These are phyloP conservation scores for Pachycephala philippinensis DNA, from an alignment of 2,113 vertebrate genomes.

Conservation along the genomic window DNA sequence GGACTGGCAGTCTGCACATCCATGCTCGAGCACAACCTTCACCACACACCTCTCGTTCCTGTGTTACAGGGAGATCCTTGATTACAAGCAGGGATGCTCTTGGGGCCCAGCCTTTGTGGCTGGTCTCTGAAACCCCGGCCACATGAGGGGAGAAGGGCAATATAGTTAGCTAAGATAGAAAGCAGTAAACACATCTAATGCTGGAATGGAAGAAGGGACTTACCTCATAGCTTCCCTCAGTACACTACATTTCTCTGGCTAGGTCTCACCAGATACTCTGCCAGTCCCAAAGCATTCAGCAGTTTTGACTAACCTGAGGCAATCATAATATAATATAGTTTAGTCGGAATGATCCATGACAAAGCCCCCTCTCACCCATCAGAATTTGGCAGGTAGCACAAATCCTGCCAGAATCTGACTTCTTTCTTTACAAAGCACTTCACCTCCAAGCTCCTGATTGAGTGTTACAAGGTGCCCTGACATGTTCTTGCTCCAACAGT, in stretches of 20 bases:
- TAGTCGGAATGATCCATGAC: not conserved
- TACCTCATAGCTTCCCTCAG: not conserved
- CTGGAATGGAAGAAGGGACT: not conserved
- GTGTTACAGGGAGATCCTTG: not conserved
- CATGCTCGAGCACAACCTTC: rapidly evolving
- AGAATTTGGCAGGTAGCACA: not conserved
- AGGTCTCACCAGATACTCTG: not conserved
- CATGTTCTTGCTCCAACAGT: not conserved
- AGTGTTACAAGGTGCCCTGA: not conserved
- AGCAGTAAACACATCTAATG: not conserved
- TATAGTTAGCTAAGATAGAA: not conserved
- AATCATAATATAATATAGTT: not conserved
- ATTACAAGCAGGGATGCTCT: not conserved
- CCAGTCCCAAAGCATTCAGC: not conserved
- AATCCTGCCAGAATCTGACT: not conserved
- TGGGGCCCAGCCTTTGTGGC: not conserved
- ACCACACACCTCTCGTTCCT: rapidly evolving
- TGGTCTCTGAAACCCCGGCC: not conserved
- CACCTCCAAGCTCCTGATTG: not conserved
- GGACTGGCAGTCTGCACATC: not conserved
- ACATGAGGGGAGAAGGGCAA: not conserved
- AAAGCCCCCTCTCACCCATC: not conserved
- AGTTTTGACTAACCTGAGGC: not conserved
- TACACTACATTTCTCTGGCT: not conserved
- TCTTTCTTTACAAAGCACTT: not conserved